A percentile compares a stretch with the other conserved stretches of the same genome.
phyloP scores from a whole-genome alignment of 2,888 invertebrate genomes.

The Hyppa rectilinea region DNA sequence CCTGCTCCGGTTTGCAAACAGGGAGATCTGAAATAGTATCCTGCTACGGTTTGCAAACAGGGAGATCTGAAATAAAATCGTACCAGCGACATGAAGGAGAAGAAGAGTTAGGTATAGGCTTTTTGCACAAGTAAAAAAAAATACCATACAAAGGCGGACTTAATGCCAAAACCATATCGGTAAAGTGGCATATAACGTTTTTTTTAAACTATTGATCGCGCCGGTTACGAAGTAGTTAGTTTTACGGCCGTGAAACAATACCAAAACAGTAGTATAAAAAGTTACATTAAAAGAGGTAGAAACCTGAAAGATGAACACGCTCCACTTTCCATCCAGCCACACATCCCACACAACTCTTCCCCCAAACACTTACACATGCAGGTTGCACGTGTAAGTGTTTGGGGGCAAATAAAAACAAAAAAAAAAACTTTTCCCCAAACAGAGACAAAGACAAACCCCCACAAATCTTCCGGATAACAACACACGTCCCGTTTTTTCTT shows the following conservation, averaged over 20 bases:
- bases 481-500: slow-evolving; percentile 56
- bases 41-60: too few species aligned
- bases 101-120: too few species aligned
- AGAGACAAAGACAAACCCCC: slow-evolving; percentile 41
- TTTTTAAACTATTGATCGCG: not conserved
- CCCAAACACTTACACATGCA: not conserved
- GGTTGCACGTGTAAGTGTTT: not conserved
- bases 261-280: not conserved
- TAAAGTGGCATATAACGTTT: not conserved
- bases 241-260: not conserved
- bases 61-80: too few species aligned
- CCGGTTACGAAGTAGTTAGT: not conserved
- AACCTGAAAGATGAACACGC: not conserved
- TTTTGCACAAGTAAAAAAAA: too few species aligned
- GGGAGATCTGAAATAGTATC: too few species aligned
- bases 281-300: not conserved
- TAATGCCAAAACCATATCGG: too few species aligned
- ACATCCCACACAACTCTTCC: not conserved
- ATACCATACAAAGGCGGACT: too few species aligned
- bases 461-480: slow-evolving; percentile 53
- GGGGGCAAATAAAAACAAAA: slow-evolving; percentile 7
- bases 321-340: too few species aligned
- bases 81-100: too few species aligned
- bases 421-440: slow-evolving; percentile 23
- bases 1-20: too few species aligned